These are phyloP conservation scores for Nomada fabriciana DNA, from an alignment of 2,888 invertebrate genomes.

Conservation along the genomic window DNA sequence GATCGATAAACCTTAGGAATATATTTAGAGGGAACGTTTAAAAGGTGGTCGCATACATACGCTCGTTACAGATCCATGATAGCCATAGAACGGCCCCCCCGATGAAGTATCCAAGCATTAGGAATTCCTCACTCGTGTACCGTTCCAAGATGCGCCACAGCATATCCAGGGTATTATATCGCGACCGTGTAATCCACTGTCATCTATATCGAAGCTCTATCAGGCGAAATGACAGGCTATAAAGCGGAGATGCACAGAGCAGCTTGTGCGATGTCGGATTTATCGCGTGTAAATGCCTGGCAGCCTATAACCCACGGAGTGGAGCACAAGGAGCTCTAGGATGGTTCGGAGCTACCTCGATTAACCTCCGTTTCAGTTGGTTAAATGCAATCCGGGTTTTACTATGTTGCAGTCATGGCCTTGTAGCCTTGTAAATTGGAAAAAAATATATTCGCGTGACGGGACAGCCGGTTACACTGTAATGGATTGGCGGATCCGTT, in stretches of 20 bases:
- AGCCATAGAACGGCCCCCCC: conserved; percentile 12
- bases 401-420: conserved; percentile 49
- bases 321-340: conserved; percentile 33
- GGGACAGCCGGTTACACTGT: conserved; percentile 47
- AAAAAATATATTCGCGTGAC: conserved; percentile 29
- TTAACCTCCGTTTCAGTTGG: conserved; percentile 54
- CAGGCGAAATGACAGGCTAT: conserved; percentile 72
- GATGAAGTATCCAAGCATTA: conserved; percentile 18
- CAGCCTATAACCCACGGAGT: conserved; percentile 21
- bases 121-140: conserved; percentile 23
- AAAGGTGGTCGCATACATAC: neutral
- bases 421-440: conserved; percentile 51
- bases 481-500: conserved; percentile 27
- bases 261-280: conserved; percentile 49
- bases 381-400: conserved; percentile 45
- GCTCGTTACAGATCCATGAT: conserved; percentile 27
- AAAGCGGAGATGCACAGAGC: conserved; percentile 59
- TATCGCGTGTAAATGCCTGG: conserved; percentile 54
- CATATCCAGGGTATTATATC: conserved; percentile 30
- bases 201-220: conserved; percentile 68
- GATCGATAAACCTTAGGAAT: conserved; percentile 13
- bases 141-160: neutral
- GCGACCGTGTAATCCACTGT: conserved; percentile 67
- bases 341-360: conserved; percentile 50
- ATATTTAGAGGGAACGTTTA: neutral